Evolutionary conservation across 2,797 vertebrate genomes (phyloP), one percentile per base, ranked within the genome.

Genomic region (Pygocentrus nattereri): DNA sequence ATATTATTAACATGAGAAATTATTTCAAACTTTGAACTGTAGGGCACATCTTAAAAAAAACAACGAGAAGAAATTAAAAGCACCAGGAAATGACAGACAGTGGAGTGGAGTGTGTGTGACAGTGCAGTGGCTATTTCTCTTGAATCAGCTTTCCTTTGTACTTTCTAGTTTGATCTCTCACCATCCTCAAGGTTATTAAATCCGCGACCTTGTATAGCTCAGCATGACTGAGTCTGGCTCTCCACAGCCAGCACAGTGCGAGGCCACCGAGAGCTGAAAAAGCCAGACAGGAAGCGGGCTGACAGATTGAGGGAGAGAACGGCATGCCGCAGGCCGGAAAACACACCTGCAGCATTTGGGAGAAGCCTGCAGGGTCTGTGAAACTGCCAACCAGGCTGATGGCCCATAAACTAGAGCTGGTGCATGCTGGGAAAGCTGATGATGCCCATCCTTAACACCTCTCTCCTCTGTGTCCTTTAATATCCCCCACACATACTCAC

Each of bases 401-500:
- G 59, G 50, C 21, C 69, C 61, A 78, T 58, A 74, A 78, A 82
- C 71, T 30, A 41, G 61, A 18, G 25, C 70, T 62, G 56, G 71
- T 74, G 70, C 76, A 79, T 79, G 70, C 69, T 82, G 73, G 69
- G 75, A 78, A 50, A 49, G 81, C 69, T 70, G 74, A 56, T 77
- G 68, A 67, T 81, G 67, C 49, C 49, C 31, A 50, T 21, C 23
- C 75, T 47, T 23, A 38, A 34, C 54, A 49, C 73, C 64, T 23
- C 80, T 41, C 10, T 6, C 71, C 84, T 58, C 86, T 80, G 78
- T 49, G 13, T 73, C 85, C 83, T 85, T 87, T 70, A 87, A 69
- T 41, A 54, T 77, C 71, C 27, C 67, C 30, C 62, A 78, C 41
- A 65, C 21, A 30, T 65, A 69, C 54, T 56, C 54, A 47, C 81